Conservation (phyloP, 2,113 vertebrate genomes). For the Polyodon spathula region DNA sequence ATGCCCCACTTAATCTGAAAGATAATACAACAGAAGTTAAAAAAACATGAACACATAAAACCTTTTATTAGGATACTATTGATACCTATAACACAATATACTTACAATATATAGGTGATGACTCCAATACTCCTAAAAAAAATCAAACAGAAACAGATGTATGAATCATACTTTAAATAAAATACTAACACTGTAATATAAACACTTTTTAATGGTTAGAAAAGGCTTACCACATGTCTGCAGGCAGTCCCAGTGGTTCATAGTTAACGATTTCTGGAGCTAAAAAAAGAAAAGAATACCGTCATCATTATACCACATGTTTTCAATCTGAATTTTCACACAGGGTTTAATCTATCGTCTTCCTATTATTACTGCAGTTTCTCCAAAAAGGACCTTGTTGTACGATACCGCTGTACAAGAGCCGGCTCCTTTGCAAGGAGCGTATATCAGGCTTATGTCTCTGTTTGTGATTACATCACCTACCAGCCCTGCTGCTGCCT, state of each 20-base stretch:
- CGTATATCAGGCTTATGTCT: too few relatives aligned
- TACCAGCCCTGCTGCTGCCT: too few relatives aligned
- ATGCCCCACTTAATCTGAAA: constrained; percentile 84
- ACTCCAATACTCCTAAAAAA: constrained; percentile 89
- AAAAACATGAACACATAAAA: too few relatives aligned
- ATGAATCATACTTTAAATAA: constrained; percentile 30
- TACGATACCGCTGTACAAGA: too few relatives aligned
- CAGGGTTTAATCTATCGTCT: too few relatives aligned
- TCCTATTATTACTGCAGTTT: too few relatives aligned
- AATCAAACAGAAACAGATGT: constrained; percentile 33
- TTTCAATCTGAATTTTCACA: too few relatives aligned
- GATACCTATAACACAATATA: constrained; percentile 38
- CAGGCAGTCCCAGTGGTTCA: constrained; percentile 81
- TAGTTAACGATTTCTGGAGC: constrained; percentile 98
- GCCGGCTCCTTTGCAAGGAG: too few relatives aligned
- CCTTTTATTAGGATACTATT: too few relatives aligned
- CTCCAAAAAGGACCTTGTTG: too few relatives aligned
- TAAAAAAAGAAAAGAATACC: constrained; percentile 53
- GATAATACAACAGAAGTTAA: too few relatives aligned
- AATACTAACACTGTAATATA: constrained; percentile 4
- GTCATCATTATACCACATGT: neutral
- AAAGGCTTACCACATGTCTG: constrained; percentile 89
- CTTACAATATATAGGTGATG: constrained; percentile 98
- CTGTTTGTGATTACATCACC: too few relatives aligned
- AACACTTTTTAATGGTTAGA: constrained; percentile 23